Percentiles rank a stretch among this genome's conserved stretches.
These are phyloP conservation scores for Pedionomus torquatus DNA, from an alignment of 2,113 vertebrate genomes.

Conservation along the genomic window DNA sequence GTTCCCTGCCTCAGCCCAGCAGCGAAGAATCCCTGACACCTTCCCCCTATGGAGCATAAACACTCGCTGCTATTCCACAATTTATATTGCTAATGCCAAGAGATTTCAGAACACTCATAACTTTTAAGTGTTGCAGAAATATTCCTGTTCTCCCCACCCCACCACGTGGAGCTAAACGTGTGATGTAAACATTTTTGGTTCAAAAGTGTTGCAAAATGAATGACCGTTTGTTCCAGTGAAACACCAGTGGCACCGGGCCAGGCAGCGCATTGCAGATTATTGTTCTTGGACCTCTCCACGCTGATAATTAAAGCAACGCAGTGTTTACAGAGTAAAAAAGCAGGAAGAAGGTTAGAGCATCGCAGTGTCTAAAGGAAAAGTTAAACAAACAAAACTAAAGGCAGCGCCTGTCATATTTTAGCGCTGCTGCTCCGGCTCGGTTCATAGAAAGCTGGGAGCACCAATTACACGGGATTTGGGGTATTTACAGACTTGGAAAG, in stretches of 20 bases:
- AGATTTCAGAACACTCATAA: conserved; percentile 70
- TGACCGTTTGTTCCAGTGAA: conserved; percentile 43
- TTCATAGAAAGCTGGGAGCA: not conserved
- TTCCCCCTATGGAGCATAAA: conserved; percentile 44
- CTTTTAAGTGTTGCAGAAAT: conserved; percentile 67
- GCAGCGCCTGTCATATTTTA: not conserved
- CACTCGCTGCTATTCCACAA: conserved; percentile 40
- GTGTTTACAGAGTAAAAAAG: conserved; percentile 39
- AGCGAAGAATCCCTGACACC: conserved; percentile 32
- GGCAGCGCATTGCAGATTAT: conserved; percentile 17
- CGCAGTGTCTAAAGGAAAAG: conserved; percentile 32
- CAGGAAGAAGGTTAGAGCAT: conserved; percentile 45
- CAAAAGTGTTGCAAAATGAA: conserved; percentile 6
- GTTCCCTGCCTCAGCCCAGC: not conserved
- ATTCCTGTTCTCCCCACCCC: conserved; percentile 50
- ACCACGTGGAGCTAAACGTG: conserved; percentile 63
- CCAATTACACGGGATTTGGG: not conserved
- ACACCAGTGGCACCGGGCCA: not conserved
- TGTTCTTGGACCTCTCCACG: conserved; percentile 60
- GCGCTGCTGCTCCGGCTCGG: not conserved
- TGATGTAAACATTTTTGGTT: conserved; percentile 66
- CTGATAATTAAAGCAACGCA: conserved; percentile 56
- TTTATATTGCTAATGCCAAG: conserved; percentile 59
- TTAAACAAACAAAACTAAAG: conserved; percentile 53
- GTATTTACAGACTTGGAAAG: not conserved